A percentile compares a stretch with the other conserved stretches of the same genome.
These are phyloP conservation scores for Orgyia antiqua DNA, from an alignment of 2,888 invertebrate genomes.

Conservation along the genomic window DNA sequence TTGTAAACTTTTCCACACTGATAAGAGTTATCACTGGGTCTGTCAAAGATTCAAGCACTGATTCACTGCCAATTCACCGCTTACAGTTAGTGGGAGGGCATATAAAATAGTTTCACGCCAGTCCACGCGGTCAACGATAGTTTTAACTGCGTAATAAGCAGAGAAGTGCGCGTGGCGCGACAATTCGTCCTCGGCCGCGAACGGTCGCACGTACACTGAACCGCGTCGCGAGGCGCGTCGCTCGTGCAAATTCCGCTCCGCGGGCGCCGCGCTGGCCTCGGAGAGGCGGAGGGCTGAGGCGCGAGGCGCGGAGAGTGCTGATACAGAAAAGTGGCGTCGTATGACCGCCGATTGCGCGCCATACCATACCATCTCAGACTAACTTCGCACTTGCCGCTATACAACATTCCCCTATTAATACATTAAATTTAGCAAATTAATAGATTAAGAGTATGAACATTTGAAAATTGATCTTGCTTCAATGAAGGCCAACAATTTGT, in stretches of 20 bases:
- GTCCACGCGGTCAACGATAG: constrained; percentile 68
- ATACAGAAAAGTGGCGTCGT: constrained; percentile 61
- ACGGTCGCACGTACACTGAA: constrained; percentile 74
- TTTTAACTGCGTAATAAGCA: constrained; percentile 74
- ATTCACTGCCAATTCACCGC: constrained; percentile 17
- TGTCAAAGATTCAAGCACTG: constrained; percentile 21
- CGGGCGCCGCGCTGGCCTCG: constrained; percentile 43
- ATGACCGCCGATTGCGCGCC: constrained; percentile 36
- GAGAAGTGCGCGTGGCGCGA: constrained; percentile 47
- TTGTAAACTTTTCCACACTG: constrained; percentile 67
- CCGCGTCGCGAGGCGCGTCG: constrained; percentile 48
- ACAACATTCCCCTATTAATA: constrained; percentile 21
- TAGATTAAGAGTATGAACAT: too few species aligned
- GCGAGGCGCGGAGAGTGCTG: constrained; percentile 44
- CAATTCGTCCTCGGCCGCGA: constrained; percentile 59
- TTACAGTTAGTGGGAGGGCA: constrained; percentile 21
- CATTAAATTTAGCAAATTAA: too few species aligned
- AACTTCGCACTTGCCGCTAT: constrained; percentile 32
- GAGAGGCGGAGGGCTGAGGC: constrained; percentile 36
- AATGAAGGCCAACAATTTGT: too few species aligned
- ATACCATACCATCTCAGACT: constrained; percentile 36
- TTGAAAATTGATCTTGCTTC: too few species aligned
- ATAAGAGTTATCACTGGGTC: constrained; percentile 61
- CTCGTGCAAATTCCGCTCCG: constrained; percentile 65
- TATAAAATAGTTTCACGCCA: constrained; percentile 36